These are phyloP conservation scores for Lissonota sp. DNA, from an alignment of 2,888 invertebrate genomes.

Conservation along the genomic window DNA sequence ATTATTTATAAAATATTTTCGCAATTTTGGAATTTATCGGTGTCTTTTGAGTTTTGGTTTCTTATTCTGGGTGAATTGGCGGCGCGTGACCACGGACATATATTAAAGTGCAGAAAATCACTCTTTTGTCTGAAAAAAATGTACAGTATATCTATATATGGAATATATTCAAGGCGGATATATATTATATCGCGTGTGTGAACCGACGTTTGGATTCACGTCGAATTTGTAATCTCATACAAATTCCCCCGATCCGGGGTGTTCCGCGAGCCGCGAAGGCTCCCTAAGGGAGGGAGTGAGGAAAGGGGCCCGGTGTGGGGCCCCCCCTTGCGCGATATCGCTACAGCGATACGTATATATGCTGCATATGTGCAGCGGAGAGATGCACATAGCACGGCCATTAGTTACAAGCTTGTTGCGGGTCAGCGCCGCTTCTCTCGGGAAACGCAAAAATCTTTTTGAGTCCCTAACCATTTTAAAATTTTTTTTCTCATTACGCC, in stretches of 20 bases:
- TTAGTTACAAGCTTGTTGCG: slow-evolving; percentile 64
- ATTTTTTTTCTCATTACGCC: slow-evolving; percentile 6
- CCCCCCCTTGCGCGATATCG: slow-evolving; percentile 25
- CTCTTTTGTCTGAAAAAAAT: background rate
- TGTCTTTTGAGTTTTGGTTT: background rate
- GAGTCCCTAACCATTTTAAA: background rate
- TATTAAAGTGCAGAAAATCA: background rate
- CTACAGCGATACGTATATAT: background rate
- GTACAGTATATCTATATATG: background rate
- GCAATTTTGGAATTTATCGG: background rate
- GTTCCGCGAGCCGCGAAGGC: slow-evolving; percentile 3
- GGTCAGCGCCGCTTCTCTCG: slow-evolving; percentile 60
- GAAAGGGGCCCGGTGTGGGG: too few relatives aligned
- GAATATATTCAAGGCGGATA: slow-evolving; percentile 51
- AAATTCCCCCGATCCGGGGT: slow-evolving; percentile 56
- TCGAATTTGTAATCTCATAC: slow-evolving; percentile 66
- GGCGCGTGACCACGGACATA: slow-evolving; percentile 28
- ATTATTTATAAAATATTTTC: too few relatives aligned
- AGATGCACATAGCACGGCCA: slow-evolving; percentile 60
- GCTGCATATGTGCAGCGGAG: slow-evolving; percentile 49
- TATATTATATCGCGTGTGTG: slow-evolving; percentile 61
- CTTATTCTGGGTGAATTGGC: too few relatives aligned
- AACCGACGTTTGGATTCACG: slow-evolving; percentile 63
- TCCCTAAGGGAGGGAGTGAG: too few relatives aligned
- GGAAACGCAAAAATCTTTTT: slow-evolving; percentile 52